Conservation (phyloP, 2,797 vertebrate species). For the Enteromius afrohamiltoni region DNA sequence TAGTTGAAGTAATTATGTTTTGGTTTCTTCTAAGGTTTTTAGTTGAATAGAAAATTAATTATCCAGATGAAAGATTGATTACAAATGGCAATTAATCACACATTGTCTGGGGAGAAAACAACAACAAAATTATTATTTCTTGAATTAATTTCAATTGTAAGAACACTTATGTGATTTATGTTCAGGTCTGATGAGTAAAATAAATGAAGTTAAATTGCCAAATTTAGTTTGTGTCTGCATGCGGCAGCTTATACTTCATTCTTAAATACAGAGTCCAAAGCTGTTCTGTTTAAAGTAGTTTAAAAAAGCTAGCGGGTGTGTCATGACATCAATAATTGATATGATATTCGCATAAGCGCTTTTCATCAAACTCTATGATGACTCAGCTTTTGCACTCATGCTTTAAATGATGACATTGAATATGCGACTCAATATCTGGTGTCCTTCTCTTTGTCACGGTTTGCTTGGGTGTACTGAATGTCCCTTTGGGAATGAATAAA, state of each 20-base stretch:
- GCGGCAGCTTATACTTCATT: background rate
- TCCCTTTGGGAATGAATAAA: constrained; percentile 18
- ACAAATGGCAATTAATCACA: background rate
- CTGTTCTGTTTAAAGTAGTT: constrained; percentile 23
- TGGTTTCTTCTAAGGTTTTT: background rate
- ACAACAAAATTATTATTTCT: background rate
- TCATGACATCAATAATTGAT: constrained; percentile 32
- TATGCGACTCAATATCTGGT: constrained; percentile 14
- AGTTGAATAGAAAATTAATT: background rate
- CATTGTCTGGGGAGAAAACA: background rate
- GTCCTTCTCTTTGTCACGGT: constrained; percentile 27
- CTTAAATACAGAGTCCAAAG: background rate
- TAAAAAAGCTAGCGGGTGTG: constrained; percentile 17
- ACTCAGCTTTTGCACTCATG: constrained; percentile 24
- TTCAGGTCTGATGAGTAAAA: background rate
- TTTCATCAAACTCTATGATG: constrained; percentile 29
- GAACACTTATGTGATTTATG: background rate
- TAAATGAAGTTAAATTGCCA: background rate
- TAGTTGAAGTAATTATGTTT: background rate
- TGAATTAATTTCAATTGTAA: background rate
- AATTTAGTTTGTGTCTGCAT: background rate
- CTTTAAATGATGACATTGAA: constrained; percentile 26
- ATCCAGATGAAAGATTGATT: background rate
- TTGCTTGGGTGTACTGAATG: constrained; percentile 14
- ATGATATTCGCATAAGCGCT: constrained; percentile 27